phyloP scores from a whole-genome alignment of 92 coral and sea anemone species.

The Paragorgia papillata region DNA sequence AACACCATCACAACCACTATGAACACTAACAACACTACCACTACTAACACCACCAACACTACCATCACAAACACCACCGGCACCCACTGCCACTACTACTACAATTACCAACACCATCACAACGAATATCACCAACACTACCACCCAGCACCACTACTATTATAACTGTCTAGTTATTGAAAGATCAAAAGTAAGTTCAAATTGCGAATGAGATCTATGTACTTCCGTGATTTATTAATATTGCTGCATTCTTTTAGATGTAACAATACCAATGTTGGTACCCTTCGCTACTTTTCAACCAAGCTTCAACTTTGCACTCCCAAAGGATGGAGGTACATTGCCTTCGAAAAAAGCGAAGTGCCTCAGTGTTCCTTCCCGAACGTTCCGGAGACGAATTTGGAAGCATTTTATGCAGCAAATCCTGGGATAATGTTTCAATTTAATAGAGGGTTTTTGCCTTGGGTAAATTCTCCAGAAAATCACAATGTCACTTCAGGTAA shows the following conservation, averaged over 20 bases:
- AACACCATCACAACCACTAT: too few species aligned
- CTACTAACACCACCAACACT: too few species aligned
- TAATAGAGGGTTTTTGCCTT: slow-evolving; percentile 54
- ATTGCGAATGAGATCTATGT: too few species aligned
- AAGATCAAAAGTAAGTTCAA: too few species aligned
- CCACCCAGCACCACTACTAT: too few species aligned
- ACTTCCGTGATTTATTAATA: too few species aligned
- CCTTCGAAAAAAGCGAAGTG: slow-evolving; percentile 25
- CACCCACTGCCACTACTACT: too few species aligned
- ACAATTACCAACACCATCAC: too few species aligned
- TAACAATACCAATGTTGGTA: slow-evolving; percentile 18
- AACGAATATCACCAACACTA: too few species aligned
- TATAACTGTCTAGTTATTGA: too few species aligned
- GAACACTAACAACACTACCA: too few species aligned
- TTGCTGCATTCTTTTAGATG: slow-evolving; percentile 5
- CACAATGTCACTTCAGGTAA: slow-evolving; percentile 27
- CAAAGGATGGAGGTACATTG: slow-evolving; percentile 69
- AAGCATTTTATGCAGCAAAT: slow-evolving; percentile 58
- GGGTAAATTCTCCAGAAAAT: slow-evolving; percentile 34
- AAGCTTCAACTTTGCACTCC: slow-evolving; percentile 59
- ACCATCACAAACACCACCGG: too few species aligned
- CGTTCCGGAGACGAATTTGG: slow-evolving; percentile 63
- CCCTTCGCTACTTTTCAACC: slow-evolving; percentile 13
- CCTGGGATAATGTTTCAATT: slow-evolving; percentile 75
- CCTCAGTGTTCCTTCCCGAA: slow-evolving; percentile 36